A percentile compares a stretch with the other conserved stretches of the same genome.
Conservation (phyloP, 2,888 invertebrate genomes). For the Clitarchus hookeri region DNA sequence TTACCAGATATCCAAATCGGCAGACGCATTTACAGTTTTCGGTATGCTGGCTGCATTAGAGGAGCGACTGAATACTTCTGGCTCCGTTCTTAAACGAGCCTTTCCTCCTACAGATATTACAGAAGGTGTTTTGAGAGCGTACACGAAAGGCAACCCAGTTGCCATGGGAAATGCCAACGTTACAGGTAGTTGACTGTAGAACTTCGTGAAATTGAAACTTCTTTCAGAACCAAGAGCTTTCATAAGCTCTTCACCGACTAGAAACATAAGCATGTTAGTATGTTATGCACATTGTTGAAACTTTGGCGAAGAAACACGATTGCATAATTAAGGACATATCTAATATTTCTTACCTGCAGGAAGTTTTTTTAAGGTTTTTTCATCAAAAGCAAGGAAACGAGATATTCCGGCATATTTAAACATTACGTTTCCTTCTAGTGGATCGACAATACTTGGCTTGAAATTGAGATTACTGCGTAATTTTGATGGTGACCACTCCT, state of each 20-base stretch:
- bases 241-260: background rate
- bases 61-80: background rate
- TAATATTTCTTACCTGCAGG: conserved; percentile 50
- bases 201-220: conserved; percentile 62
- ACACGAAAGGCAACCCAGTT: conserved; percentile 71
- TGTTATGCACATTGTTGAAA: too few species aligned
- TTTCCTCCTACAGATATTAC: background rate
- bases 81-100: background rate
- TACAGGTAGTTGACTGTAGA: conserved; percentile 62
- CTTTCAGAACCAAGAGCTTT: background rate
- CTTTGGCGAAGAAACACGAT: background rate
- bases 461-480: background rate
- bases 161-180: conserved; percentile 70
- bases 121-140: conserved; percentile 51
- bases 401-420: conserved; percentile 56
- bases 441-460: conserved; percentile 49
- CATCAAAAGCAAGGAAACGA: conserved; percentile 60
- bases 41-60: background rate
- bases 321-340: too few species aligned
- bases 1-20: background rate
- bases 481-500: background rate
- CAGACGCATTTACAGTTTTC: background rate
- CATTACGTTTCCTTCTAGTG: conserved; percentile 63
- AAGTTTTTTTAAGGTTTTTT: conserved; percentile 59
- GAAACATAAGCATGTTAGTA: background rate